Conservation (phyloP, 2,888 invertebrate genomes). For the Phortica okadai region DNA sequence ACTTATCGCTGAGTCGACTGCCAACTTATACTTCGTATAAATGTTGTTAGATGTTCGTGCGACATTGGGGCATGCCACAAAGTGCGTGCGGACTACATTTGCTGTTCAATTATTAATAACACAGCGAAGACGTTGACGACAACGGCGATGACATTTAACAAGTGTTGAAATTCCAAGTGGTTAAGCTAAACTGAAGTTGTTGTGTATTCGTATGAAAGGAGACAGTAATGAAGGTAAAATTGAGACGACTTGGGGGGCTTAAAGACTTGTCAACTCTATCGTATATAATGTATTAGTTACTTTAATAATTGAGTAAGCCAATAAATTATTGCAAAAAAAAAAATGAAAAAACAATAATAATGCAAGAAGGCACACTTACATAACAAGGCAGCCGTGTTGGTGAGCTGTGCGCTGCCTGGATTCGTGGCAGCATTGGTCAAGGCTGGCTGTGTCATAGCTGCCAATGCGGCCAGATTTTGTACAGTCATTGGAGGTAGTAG, state of each 20-base stretch:
- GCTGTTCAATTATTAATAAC: conserved; percentile 19
- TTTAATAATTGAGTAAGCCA: not conserved
- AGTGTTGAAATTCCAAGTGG: not conserved
- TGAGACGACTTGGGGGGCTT: not conserved
- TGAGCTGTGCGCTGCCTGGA: conserved; percentile 74
- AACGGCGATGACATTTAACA: not conserved
- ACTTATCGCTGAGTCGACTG: too few species aligned
- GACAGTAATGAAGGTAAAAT: not conserved
- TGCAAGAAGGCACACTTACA: conserved; percentile 67
- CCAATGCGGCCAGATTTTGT: conserved; percentile 93
- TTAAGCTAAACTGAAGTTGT: not conserved
- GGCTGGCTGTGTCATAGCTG: conserved; percentile 79
- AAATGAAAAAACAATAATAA: not conserved
- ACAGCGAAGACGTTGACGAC: not conserved
- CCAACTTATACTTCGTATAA: not conserved
- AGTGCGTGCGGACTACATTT: not conserved
- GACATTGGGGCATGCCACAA: not conserved
- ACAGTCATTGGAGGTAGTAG: conserved; percentile 88
- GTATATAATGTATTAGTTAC: too few species aligned
- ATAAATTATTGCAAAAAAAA: not conserved
- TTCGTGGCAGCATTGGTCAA: conserved; percentile 74
- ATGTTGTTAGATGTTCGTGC: not conserved
- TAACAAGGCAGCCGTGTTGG: conserved; percentile 75
- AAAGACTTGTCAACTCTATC: not conserved
- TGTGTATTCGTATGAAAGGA: not conserved